These are phyloP conservation scores for Cremastinae sp. DNA, from an alignment of 2,888 invertebrate species.

Conservation along the genomic window DNA sequence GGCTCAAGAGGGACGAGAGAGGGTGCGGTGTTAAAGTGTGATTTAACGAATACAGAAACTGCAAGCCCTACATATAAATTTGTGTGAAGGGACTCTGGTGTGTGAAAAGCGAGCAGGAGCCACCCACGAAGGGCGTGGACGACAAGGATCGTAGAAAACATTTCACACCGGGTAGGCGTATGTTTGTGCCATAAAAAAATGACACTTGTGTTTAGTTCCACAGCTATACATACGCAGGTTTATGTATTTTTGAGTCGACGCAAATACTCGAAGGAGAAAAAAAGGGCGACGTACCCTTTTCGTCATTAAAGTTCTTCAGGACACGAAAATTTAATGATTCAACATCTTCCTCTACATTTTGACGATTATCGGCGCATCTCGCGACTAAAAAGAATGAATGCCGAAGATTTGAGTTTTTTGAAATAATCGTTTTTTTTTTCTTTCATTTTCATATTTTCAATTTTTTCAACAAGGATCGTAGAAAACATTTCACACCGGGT, in stretches of 20 bases:
- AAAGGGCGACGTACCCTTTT: conserved; percentile 38
- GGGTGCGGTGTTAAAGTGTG: conserved; percentile 45
- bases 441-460: too few species aligned
- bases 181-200: conserved; percentile 55
- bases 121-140: conserved; percentile 59
- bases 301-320: conserved; percentile 31
- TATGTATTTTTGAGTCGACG: neutral
- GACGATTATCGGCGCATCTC: too few species aligned
- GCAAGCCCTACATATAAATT: neutral
- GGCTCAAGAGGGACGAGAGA: conserved; percentile 12
- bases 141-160: conserved; percentile 56
- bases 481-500: conserved; percentile 59
- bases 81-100: conserved; percentile 9
- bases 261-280: neutral
- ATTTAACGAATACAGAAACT: conserved; percentile 2
- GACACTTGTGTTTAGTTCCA: conserved; percentile 31
- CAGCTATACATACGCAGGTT: neutral
- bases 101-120: conserved; percentile 45
- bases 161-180: conserved; percentile 58
- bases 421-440: too few species aligned
- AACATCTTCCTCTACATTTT: too few species aligned
- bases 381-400: too few species aligned
- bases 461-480: conserved; percentile 48
- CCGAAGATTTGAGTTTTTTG: too few species aligned
- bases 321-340: conserved; percentile 44